Evolutionary conservation across 2,797 vertebrate genomes (phyloP).

Genomic region (Pseudocheirus occidentalis): DNA sequence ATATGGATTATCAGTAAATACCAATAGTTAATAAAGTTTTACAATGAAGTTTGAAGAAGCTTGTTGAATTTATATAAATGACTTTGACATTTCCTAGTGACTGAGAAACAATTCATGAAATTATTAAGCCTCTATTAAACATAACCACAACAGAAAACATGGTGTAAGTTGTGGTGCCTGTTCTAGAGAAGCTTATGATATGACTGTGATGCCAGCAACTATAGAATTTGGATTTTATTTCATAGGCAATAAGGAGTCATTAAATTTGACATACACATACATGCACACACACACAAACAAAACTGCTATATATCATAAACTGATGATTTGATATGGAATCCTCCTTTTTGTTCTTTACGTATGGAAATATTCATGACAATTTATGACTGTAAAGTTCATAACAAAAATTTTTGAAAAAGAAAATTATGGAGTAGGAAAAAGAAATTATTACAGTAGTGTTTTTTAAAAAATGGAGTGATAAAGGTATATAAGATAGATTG

Average conservation of each 20-base stretch:
- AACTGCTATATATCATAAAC: not conserved
- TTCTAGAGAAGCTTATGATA: not conserved
- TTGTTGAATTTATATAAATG: not conserved
- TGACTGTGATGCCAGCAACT: not conserved
- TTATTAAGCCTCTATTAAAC: not conserved
- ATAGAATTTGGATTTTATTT: not conserved
- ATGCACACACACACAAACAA: not conserved
- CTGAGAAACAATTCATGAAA: not conserved
- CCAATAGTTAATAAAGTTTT: not conserved
- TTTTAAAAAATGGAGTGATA: not conserved
- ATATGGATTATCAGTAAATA: rapidly evolving
- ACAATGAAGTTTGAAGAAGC: not conserved
- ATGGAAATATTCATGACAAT: not conserved
- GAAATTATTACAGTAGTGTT: not conserved
- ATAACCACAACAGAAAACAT: not conserved
- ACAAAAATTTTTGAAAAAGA: not conserved
- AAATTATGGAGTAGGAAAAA: not conserved
- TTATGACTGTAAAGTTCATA: not conserved
- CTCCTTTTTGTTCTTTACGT: not conserved
- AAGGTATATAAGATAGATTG: not conserved
- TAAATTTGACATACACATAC: not conserved
- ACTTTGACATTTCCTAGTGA: not conserved
- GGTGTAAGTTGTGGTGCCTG: not conserved
- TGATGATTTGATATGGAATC: not conserved
- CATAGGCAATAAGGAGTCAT: not conserved